Base-by-base conservation (phyloP, 2,797 vertebrate species). In the Acropternis orthonyx region DNA sequence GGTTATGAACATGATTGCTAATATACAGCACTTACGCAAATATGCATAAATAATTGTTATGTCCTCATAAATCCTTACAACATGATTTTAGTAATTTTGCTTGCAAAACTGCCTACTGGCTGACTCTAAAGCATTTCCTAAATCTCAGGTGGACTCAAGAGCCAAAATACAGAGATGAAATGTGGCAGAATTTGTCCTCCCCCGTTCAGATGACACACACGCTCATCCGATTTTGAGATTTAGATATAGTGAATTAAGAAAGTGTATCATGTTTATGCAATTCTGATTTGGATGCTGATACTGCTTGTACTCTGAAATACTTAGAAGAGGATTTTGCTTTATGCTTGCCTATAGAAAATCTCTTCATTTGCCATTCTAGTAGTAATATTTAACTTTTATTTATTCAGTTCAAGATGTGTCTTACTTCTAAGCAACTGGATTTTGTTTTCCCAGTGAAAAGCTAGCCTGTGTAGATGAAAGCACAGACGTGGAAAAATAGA, bases 361-460 rank as follows among this genome's bases (percentile, higher is more conserved):
- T 91, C 78, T 78, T 87, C 30, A 91, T 91, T 94, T 96, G 61
- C 61, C 69, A 54, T 95, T 93, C 88, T 62, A 89, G 24, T 54
- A 67, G 77, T 59, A 91, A 93, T 88, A 91, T 74, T 86, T 91
- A 66, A 63, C 59, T 92, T 91, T 92, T 88, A 79, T 95, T 95
- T 94, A 77, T 96, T 90, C 95, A 79, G 62, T 24, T n/a, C 46
- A 84, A 88, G 76, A 95, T 78, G 41, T 87, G 80, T 76, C 89
- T 91, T 95, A 83, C 77, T 95, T 71, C 55, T 90, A 88, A 94
- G 84, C 91, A 97, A 83, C 89, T 97, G 81, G 91, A 85, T 91
- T 92, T 95, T 95, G 69, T 94, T 96, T 96, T 91, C 39, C 44
- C 69, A 55, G 51, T 46, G 85, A 91, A 92, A 49, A 94, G 14